Base-by-base conservation (phyloP, 1,140 invertebrate genomes). In the Wiebesia pumilae region DNA sequence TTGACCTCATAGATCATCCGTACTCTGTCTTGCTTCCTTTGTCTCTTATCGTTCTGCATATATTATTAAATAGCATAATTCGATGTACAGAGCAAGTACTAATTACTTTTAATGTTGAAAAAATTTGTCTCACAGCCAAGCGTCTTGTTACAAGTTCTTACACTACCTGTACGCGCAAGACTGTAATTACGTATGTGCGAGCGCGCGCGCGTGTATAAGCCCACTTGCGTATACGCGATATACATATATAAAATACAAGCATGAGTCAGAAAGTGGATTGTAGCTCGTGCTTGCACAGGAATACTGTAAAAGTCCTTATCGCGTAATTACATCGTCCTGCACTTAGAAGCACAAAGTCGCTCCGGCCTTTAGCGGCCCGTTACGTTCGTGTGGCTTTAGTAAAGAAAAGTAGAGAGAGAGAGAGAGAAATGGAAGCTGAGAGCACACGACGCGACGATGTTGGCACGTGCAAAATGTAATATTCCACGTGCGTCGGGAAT, bases 391-490 rank as follows among this genome's bases (percentile, higher is more conserved):
- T 33, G 47, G 14, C 47, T 24, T 21, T 10, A 35, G 9, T 27
- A 30, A 33, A 21, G 62, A 38, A 16, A 30, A 58, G 30, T 21
- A 58, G n/a, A 80, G 33, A 80, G n/a, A 47, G 40, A 35, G 0
- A 16, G 38, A 67, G 35, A 51, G 16, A 30, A 21, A 30, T 7
- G 27, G 71, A 24, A 7, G 33, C 77, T 27, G 77, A 79, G 47
- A 79, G 47, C 62, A 30, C 51, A 47, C 47, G 77, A 24, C 38
- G 38, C 33, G 33, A 54, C 43, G 62, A 69, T 6, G 54, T 88
- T 89, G 81, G 88, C 90, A 91, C 90, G 90, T 91, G 88, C 89
- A 86, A 90, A 88, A 89, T 88, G 89, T 91, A 90, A 91, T 91
- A 90, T 91, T 89, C 89, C 79, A 78, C 38, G 87, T 86, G 88